Percentiles rank a stretch among this genome's conserved stretches.
phyloP scores from a whole-genome alignment of 2,113 vertebrate genomes.

The Corapipo altera region DNA sequence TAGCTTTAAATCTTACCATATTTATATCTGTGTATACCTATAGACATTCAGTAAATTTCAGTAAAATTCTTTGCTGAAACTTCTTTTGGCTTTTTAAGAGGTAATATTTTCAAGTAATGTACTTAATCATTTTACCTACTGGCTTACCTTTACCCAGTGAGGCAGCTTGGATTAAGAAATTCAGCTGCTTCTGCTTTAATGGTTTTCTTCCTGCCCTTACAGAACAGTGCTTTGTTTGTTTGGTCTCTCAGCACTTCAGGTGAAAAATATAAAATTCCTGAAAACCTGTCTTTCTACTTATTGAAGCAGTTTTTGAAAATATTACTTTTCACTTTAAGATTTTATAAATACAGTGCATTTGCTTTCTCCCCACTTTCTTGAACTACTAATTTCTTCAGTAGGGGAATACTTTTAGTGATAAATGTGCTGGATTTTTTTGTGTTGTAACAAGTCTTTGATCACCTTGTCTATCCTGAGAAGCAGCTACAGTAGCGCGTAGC shows the following conservation, averaged over 20 bases:
- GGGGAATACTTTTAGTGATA: background rate
- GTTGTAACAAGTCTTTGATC: background rate
- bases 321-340: background rate
- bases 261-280: constrained; percentile 25
- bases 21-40: background rate
- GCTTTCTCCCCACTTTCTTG: background rate
- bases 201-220: background rate
- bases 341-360: background rate
- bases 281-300: constrained; percentile 17
- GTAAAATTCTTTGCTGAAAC: background rate
- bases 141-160: background rate
- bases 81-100: background rate
- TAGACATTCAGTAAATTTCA: background rate
- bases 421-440: background rate
- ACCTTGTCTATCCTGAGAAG: background rate
- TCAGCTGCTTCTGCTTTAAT: background rate
- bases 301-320: background rate
- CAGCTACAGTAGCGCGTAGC: background rate
- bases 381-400: background rate
- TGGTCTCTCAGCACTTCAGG: background rate
- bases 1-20: background rate
- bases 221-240: constrained; percentile 32
- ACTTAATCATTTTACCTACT: constrained; percentile 12
- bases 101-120: background rate
- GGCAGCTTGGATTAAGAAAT: constrained; percentile 15